A percentile compares a stretch with the other conserved stretches of the same genome.
These are phyloP conservation scores for Steatornis caripensis DNA, from an alignment of 2,113 vertebrate genomes.

Conservation along the genomic window DNA sequence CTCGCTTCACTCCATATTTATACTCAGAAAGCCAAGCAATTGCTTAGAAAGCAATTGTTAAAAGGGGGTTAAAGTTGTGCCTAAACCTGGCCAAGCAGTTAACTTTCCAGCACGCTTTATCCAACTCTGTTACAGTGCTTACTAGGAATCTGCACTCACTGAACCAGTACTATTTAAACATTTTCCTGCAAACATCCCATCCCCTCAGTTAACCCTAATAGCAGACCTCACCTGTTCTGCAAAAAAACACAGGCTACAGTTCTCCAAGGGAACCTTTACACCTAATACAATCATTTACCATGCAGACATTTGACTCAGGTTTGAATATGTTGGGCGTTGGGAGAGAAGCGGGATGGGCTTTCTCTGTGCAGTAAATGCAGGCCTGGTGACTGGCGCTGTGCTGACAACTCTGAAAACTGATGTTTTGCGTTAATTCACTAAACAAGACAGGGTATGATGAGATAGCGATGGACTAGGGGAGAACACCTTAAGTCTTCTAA, in stretches of 20 bases:
- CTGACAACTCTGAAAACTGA: neutral
- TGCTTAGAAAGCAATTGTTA: slow-evolving; percentile 2
- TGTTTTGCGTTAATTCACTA: neutral
- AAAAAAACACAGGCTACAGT: neutral
- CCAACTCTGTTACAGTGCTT: slow-evolving; percentile 47
- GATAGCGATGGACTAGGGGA: neutral
- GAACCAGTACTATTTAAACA: slow-evolving; percentile 53
- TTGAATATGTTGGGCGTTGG: neutral
- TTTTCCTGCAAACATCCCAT: neutral
- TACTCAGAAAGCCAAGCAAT: slow-evolving; percentile 34
- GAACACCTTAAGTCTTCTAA: neutral
- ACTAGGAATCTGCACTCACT: slow-evolving; percentile 38
- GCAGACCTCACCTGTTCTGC: neutral
- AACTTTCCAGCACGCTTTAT: slow-evolving; percentile 43
- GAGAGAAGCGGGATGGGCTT: neutral
- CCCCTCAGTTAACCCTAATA: neutral
- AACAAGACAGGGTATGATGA: neutral
- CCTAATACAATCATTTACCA: neutral
- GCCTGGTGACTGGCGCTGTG: neutral
- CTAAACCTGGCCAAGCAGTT: slow-evolving; percentile 52
- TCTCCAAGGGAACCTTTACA: slow-evolving; percentile 4
- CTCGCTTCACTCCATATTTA: slow-evolving; percentile 40
- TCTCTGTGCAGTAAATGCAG: neutral
- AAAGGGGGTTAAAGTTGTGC: neutral
- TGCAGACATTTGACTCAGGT: neutral